Conservation (phyloP, 2,888 invertebrate species). For the Synanthedon myopaeformis region DNA sequence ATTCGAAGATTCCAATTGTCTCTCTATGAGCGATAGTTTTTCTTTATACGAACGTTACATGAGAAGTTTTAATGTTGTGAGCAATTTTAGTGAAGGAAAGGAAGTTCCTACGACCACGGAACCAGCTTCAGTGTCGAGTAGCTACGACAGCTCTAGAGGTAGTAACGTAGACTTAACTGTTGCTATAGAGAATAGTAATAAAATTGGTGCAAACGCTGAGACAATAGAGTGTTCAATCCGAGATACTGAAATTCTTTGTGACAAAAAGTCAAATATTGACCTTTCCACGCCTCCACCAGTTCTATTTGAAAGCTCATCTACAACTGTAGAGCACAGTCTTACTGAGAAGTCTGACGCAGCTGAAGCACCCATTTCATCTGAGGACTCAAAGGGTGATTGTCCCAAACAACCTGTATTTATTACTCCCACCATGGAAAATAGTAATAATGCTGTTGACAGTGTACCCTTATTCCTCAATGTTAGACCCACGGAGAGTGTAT, state of each 20-base stretch:
- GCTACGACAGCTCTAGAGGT: constrained; percentile 36
- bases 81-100: constrained; percentile 30
- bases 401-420: constrained; percentile 50
- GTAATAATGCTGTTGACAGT: constrained; percentile 63
- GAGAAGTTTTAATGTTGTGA: constrained; percentile 57
- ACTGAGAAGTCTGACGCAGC: constrained; percentile 45
- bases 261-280: constrained; percentile 24
- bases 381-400: constrained; percentile 41
- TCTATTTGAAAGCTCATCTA: constrained; percentile 37
- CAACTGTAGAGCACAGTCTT: constrained; percentile 38
- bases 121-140: constrained; percentile 18
- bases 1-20: constrained; percentile 58
- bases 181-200: constrained; percentile 13
- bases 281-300: constrained; percentile 34
- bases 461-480: constrained; percentile 49
- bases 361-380: constrained; percentile 42
- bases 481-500: constrained; percentile 43
- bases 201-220: constrained; percentile 19
- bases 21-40: constrained; percentile 59
- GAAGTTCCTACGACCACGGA: constrained; percentile 18
- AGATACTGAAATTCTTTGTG: constrained; percentile 18
- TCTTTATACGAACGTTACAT: constrained; percentile 59
- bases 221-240: constrained; percentile 1
- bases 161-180: constrained; percentile 49
- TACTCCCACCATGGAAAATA: constrained; percentile 66